Base-by-base conservation (phyloP, 2,797 vertebrate species). In the Melanotaenia pygmaea region DNA sequence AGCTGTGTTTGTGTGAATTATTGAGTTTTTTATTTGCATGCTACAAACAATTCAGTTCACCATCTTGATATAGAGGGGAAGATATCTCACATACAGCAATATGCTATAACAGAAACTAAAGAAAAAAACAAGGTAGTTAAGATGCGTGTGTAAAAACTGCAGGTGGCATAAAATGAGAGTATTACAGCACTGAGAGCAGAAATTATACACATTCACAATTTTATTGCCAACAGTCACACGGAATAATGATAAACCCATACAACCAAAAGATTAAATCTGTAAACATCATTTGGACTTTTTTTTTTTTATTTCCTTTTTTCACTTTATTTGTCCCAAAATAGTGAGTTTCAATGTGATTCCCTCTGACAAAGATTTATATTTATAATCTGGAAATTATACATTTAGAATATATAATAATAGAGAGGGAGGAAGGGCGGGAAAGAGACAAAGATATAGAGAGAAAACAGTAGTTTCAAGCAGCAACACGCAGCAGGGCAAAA, bases 171-270 rank as follows among this genome's bases (percentile, higher is more conserved):
- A 59, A 62, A 16, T 59, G 5, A 75, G 7, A 59, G 12, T 45
- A 68, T 59, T 66, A 78, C 28, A 80, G 74, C 59, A 74, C 28
- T 81, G 50, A 76, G 58, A 76, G 72, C 53, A 74, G 59, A 71
- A 64, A 64, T 82, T 77, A 81, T 87, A 89, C 86, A 88, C 87
- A 81, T 91, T 89, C 88, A 89, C 93, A 68, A 82, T 94, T 94
- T 96, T 95, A 95, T 95, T 96, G 93, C 93, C 93, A 94, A 91
- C 90, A 92, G 91, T 93, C 91, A 90, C 92, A 93, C 85, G 94
- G 87, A 93, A 76, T 74, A 85, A 94, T 89, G 91, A 90, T 88
- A 83, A 91, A 93, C 89, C 87, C 88, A 92, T 86, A 93, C 91
- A 92, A 93, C 92, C 89, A 91, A 90, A 93, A 92, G 88, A 93